Base-by-base conservation (phyloP, 1,140 invertebrate species). In the Drosophila sproati region DNA sequence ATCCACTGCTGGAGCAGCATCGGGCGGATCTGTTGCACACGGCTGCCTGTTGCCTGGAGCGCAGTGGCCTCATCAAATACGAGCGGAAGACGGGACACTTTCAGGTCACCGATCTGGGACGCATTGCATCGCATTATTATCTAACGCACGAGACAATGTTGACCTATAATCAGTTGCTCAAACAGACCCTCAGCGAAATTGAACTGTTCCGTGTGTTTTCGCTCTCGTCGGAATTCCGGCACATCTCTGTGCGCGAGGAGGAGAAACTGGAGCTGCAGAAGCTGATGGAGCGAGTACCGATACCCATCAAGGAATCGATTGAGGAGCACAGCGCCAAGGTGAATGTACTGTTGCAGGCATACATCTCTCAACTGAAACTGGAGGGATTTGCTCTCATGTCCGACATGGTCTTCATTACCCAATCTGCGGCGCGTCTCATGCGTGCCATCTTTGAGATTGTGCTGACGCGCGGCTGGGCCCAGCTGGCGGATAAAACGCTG, bases 361-460 rank as follows among this genome's bases (percentile, higher is more conserved):
- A 99, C 93, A 99, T 99, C 60, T 99, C 98, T 0, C 98, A 99
- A 91, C 93, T 99, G 47, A 99, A 99, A 93, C 93, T 99, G 41
- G 99, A 99, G 93, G 98, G 99, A 8, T 99, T 99, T 93, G 98
- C 98, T 1, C 93, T 99, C 3, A 99, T 99, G 97, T 97, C 98
- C 0, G 99, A 99, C 93, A 99, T 99, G 99, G 98, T 99, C 0
- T 99, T 98, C 91, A 98, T 99, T 0, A 99, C 99, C 0, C 99
- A 99, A 93, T 99, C 98, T 4, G 99, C 99, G 1, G 96, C 97
- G 3, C 94, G 99, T 60, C 94, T 99, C 4, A 97, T 99, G 94
- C 93, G 99, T 79, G 99, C 99, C 1, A 98, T 99, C 59, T 99
- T 97, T 93, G 99, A 99, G 94, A 99, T 99, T 80, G 97, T 96